Evolutionary conservation across 2,797 vertebrate species (phyloP), one percentile per base, ranked within the genome.

Genomic region (Sebastes oblongus): DNA sequence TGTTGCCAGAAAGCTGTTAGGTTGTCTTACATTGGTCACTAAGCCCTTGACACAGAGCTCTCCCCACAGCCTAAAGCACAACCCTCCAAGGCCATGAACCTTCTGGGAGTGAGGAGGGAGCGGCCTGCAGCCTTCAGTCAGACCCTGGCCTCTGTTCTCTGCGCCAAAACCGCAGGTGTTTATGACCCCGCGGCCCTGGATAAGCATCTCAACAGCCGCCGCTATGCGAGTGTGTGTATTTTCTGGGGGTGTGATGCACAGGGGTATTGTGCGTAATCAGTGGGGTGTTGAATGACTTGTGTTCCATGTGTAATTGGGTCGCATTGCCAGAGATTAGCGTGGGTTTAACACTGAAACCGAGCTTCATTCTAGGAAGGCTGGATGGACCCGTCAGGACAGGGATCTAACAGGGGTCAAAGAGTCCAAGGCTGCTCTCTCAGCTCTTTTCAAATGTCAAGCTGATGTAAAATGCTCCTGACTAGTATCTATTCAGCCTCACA

Each of bases 381-480:
- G 39, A 50, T 20, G 32, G 66, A 77, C 75, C 80, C 62, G 77
- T 77, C 78, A 54, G 32, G 52, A 88, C 78, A 77, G 80, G 72
- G 82, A 81, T 82, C 85, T 76, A 29, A 25, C 9, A 25, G 83
- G 80, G 79, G 87, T 88, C 76, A 32, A 10, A 74, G 83, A 87
- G 90, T 86, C 87, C 50, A 92, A 90, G 77, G 88, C 80, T 82
- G 90, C 89, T 80, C 91, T 78, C 88, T 95, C 95, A 96, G 94
- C 94, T 89, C 87, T 94, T 95, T 87, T 91, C 62, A 90, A 95
- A 95, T 94, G 94, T 96, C 94, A 93, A 29, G 77, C 86, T 89
- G 87, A 94, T 90, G 93, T 93, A 93, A 93, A 95, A 94, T 84
- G 16, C 89, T 89, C 86, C 80, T 68, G 84, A 89, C 82, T 71